Evolutionary conservation across 2,888 invertebrate genomes (phyloP), one percentile per base, ranked within the genome.

Genomic region (Dorcus parallelipipedus): DNA sequence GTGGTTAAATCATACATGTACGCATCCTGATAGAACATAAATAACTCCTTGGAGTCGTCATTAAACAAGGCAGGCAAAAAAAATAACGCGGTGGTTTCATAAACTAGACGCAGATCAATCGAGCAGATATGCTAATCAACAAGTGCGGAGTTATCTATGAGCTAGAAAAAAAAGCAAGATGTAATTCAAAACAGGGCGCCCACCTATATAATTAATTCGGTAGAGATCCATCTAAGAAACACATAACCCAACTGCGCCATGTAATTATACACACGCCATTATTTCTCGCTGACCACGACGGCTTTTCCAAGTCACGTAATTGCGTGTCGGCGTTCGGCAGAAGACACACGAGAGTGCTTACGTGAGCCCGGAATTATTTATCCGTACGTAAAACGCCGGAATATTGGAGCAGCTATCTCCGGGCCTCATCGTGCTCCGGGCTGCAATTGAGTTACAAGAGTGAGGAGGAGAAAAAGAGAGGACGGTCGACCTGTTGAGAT

Each of bases 221-320:
- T 57, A 52, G 55, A 52, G 50, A 57, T 62, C 57, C 56, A 60
- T 60, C 59, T 62, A 60, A 52, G 54, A 54, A 62, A 57, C 59
- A 57, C 58, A 60, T 58, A 60, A 52, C 55, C 54, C 26, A 58
- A 60, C 60, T 55, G 56, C 52, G 52, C 56, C 52, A 53, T 63
- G 59, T 63, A 63, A 63, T 63, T 63, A 63, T 59, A 63, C 56
- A 61, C 61, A 61, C 54, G 61, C 61, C 54, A 61, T 63, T 51
- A 58, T 59, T 38, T 56, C 52, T 51, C 58, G 58, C 49, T 43
- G 56, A 53, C 52, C 61, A 52, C 50, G 57, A 58, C 57, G 56
- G 59, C 59, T 55, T 56, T 61, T 63, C 52, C 57, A 52, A 20
- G 54, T 48, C 49, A 55, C 57, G 59, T 56, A 50, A 26, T 38